These are phyloP conservation scores for Cyanoramphus novaezelandiae DNA, from an alignment of 2,113 vertebrate species.

Conservation along the genomic window DNA sequence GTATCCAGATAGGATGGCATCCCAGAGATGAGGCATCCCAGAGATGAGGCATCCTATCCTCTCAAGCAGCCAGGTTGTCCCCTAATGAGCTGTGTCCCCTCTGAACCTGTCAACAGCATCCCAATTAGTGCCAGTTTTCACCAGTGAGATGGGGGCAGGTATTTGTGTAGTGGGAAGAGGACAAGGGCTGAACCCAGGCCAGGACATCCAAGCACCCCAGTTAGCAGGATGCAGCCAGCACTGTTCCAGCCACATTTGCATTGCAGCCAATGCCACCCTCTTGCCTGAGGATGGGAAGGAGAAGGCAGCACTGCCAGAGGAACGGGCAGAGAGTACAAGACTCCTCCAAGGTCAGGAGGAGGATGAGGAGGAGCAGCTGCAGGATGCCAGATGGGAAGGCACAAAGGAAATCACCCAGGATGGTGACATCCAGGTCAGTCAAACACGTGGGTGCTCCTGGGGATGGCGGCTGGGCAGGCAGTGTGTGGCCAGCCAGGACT, in stretches of 20 bases:
- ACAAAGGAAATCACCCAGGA: background rate
- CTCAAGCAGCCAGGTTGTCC: background rate
- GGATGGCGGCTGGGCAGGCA: background rate
- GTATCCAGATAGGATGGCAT: background rate
- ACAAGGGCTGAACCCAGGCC: background rate
- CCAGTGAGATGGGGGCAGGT: background rate
- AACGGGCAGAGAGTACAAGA: background rate
- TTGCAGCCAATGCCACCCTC: background rate
- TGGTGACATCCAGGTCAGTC: background rate
- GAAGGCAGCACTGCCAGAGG: background rate
- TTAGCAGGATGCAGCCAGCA: accelerated
- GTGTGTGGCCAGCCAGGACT: accelerated
- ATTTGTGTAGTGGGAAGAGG: background rate
- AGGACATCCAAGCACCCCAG: background rate
- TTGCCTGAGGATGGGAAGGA: background rate
- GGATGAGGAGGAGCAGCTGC: conserved; percentile 19
- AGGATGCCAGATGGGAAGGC: background rate
- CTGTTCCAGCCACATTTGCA: accelerated
- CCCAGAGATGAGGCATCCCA: background rate
- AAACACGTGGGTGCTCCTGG: background rate
- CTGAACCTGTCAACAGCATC: background rate
- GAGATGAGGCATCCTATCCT: background rate
- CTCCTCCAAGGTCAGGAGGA: conserved; percentile 53
- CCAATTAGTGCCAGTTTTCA: background rate
- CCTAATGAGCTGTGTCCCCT: background rate